A percentile compares a stretch with the other conserved stretches of the same genome.
These are phyloP conservation scores for Vollenhovia emeryi DNA, from an alignment of 1,140 invertebrate genomes.

Conservation along the genomic window DNA sequence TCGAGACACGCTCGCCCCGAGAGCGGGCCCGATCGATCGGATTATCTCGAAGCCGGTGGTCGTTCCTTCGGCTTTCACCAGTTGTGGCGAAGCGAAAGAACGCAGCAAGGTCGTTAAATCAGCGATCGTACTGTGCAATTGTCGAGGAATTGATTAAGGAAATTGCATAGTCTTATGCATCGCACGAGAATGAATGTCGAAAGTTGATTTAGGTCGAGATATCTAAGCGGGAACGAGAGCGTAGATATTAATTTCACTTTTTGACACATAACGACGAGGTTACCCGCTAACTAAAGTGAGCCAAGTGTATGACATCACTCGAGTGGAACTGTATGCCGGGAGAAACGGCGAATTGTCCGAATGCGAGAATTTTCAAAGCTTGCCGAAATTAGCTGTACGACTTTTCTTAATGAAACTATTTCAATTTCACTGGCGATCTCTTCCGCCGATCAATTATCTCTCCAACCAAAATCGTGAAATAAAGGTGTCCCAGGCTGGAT, in stretches of 20 bases:
- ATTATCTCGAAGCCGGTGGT: slow-evolving; percentile 6
- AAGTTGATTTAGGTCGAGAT: not conserved
- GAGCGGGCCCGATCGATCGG: not conserved
- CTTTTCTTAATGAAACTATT: too few species aligned
- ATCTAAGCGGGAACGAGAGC: not conserved
- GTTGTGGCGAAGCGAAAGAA: not conserved
- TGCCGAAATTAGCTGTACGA: too few species aligned
- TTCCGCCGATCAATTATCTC: too few species aligned
- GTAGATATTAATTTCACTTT: slow-evolving; percentile 22
- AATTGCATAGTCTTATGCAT: slow-evolving; percentile 24
- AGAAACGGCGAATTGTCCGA: not conserved
- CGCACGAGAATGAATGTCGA: slow-evolving; percentile 1
- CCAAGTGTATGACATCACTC: not conserved
- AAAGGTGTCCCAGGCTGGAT: too few species aligned
- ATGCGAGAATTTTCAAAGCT: too few species aligned
- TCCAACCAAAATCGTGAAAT: too few species aligned
- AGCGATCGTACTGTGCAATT: slow-evolving; percentile 23
- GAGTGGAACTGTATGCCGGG: not conserved
- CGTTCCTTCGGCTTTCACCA: slow-evolving; percentile 21
- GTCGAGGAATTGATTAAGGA: slow-evolving; percentile 37
- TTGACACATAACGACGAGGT: not conserved
- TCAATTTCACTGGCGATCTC: not conserved
- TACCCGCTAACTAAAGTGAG: not conserved
- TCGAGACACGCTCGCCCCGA: not conserved
- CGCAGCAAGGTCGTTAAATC: slow-evolving; percentile 53